Conservation (phyloP, 2,888 invertebrate genomes). For the Drosophila formosana region DNA sequence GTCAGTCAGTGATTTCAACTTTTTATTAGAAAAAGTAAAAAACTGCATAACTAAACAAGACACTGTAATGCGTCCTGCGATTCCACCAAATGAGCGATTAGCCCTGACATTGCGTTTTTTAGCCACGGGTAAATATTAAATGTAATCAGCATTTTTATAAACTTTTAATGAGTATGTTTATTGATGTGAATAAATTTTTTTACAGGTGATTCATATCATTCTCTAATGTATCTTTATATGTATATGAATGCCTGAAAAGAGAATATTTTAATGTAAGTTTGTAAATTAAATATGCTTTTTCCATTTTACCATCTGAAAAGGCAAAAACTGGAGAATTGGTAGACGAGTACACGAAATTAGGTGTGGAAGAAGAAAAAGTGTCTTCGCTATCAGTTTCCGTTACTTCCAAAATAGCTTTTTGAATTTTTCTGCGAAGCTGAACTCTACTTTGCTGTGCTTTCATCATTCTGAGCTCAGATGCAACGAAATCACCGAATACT, state of each 20-base stretch:
- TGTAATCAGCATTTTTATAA: constrained; percentile 29
- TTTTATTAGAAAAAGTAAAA: constrained; percentile 21
- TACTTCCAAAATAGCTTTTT: too few relatives aligned
- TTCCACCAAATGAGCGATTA: constrained; percentile 33
- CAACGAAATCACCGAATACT: constrained; percentile 44
- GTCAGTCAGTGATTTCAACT: neutral
- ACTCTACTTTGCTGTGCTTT: constrained; percentile 29
- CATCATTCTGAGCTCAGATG: constrained; percentile 43
- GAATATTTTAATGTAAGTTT: too few relatives aligned
- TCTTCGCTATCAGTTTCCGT: too few relatives aligned
- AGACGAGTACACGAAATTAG: too few relatives aligned
- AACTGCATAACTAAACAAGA: constrained; percentile 25
- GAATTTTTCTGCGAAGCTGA: too few relatives aligned
- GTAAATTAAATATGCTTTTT: too few relatives aligned
- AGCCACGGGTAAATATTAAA: constrained; percentile 18
- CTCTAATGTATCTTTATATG: too few relatives aligned
- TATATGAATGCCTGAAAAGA: too few relatives aligned
- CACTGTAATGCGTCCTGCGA: constrained; percentile 21
- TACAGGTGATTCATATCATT: constrained; percentile 6
- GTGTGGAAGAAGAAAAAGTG: too few relatives aligned
- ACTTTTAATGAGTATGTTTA: constrained; percentile 25
- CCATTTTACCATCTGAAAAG: too few relatives aligned
- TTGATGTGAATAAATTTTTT: constrained; percentile 5
- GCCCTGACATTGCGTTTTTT: constrained; percentile 28
- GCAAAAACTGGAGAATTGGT: too few relatives aligned